These are phyloP conservation scores for Pseudomugil tenellus DNA, from an alignment of 2,797 vertebrate species.

Conservation along the genomic window DNA sequence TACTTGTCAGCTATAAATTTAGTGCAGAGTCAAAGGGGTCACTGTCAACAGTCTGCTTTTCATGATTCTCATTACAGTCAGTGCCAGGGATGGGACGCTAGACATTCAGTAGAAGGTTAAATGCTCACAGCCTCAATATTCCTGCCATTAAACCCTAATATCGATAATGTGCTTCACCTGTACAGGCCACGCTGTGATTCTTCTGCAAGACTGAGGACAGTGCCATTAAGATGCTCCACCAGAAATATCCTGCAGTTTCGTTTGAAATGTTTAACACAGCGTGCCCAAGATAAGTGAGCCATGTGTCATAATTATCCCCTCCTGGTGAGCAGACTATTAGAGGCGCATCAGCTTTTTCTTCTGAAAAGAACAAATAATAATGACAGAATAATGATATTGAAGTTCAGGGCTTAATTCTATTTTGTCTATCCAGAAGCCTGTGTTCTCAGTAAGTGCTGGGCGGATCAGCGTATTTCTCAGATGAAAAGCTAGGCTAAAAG, in stretches of 20 bases:
- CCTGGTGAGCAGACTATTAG: slow-evolving; percentile 46
- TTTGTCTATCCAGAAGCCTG: slow-evolving; percentile 33
- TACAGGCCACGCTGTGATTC: slow-evolving; percentile 6
- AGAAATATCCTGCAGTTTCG: slow-evolving; percentile 45
- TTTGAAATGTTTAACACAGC: slow-evolving; percentile 57
- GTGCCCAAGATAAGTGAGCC: slow-evolving; percentile 59
- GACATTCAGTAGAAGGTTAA: slow-evolving; percentile 48
- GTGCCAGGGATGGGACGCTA: slow-evolving; percentile 61
- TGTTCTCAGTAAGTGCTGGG: slow-evolving; percentile 42
- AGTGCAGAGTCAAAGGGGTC: slow-evolving; percentile 62
- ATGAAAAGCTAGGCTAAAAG: slow-evolving; percentile 57
- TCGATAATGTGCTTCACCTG: slow-evolving; percentile 18
- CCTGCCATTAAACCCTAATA: slow-evolving; percentile 17
- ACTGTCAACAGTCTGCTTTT: slow-evolving; percentile 73
- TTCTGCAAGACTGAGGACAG: slow-evolving; percentile 31
- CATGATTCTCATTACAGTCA: slow-evolving; percentile 73
- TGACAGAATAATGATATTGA: slow-evolving; percentile 57
- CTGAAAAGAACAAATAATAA: slow-evolving; percentile 61
- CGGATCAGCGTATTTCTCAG: slow-evolving; percentile 29
- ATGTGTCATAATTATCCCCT: slow-evolving; percentile 70
- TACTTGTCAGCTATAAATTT: slow-evolving; percentile 65
- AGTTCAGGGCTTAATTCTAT: slow-evolving; percentile 44
- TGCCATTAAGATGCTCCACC: slow-evolving; percentile 25
- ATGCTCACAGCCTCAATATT: slow-evolving; percentile 50
- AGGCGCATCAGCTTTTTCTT: slow-evolving; percentile 36